Evolutionary conservation across 2,888 invertebrate genomes (phyloP), one percentile per base, ranked within the genome.

Genomic region (Trichopoda pennipes): DNA sequence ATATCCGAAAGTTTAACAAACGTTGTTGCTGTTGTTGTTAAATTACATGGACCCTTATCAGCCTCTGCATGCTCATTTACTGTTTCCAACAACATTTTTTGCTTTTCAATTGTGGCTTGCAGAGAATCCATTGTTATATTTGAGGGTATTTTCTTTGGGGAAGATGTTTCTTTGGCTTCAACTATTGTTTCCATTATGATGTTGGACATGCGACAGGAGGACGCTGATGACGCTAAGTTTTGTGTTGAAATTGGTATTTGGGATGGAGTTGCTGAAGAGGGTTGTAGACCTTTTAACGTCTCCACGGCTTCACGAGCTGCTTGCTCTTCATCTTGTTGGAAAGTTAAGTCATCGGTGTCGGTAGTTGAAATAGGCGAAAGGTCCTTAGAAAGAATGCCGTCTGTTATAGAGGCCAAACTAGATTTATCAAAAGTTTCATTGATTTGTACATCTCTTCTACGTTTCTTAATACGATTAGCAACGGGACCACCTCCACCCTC

Each of bases 1-100:
- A 96, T 92, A 88, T 96, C 96, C 1, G 96, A 96, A 9, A 96
- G 91, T 87, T 94, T 94, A 0, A 96, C 96, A 88, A 95, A 95
- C 28, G 91, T 91, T 28, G 92, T 90, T n/a, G 82, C 90, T 88
- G 92, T 91, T 28, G 92, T 90, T 19, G 82, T 90, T 88, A 92
- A 88, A 82, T 89, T 91, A 4, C 38, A 35, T 7, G 79, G 19
- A 1, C 92, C 90, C 84, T 92, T 91, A 23, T 75, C 80, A 0
- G 84, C 92, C 61, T 88, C 89, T 0, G 86, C 85, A 60, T 90
- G 88, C 77, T 91, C 91, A 19, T 89, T 90, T 3, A 91, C 91
- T 0, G 91, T 91, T 80, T 91, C 91, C 14, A 91, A 84, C 9
- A 91, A 85, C 84, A 90, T 89, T 81, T 91, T 91, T 61, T 90